Percentiles rank a stretch among this genome's conserved stretches.
phyloP scores from a whole-genome alignment of 92 coral and sea anemone species.

The Montipora capitata region DNA sequence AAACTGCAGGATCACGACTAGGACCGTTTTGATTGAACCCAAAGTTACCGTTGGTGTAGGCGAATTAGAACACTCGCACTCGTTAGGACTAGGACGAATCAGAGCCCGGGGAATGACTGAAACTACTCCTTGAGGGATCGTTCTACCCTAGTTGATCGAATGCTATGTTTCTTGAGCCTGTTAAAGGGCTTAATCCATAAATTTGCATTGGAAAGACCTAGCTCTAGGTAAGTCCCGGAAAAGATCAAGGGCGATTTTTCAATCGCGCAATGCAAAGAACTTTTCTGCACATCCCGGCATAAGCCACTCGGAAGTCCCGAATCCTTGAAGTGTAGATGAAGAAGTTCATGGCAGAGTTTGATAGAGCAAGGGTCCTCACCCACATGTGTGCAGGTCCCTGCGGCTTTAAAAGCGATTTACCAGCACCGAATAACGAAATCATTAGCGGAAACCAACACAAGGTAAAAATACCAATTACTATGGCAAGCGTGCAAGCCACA shows the following conservation, averaged over 20 bases:
- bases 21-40: too few species aligned
- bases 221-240: too few species aligned
- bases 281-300: not conserved
- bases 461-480: conserved; percentile 35
- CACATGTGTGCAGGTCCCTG: conserved; percentile 48
- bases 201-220: too few species aligned
- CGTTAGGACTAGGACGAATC: too few species aligned
- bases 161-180: too few species aligned
- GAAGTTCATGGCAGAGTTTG: conserved; percentile 55
- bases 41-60: too few species aligned
- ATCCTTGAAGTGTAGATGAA: conserved; percentile 40
- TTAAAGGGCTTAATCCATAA: too few species aligned
- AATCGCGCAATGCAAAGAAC: not conserved
- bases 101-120: too few species aligned
- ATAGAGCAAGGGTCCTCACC: conserved; percentile 60
- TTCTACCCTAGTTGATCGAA: too few species aligned
- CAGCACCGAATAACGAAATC: not conserved
- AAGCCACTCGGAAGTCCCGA: conserved; percentile 14
- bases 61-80: too few species aligned
- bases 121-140: too few species aligned
- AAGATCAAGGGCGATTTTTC: not conserved
- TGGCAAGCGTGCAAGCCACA: conserved; percentile 66
- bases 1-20: too few species aligned
- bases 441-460: conserved; percentile 37
- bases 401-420: not conserved